Conservation (phyloP, 2,113 vertebrate species). For the Burhinus bistriatus region DNA sequence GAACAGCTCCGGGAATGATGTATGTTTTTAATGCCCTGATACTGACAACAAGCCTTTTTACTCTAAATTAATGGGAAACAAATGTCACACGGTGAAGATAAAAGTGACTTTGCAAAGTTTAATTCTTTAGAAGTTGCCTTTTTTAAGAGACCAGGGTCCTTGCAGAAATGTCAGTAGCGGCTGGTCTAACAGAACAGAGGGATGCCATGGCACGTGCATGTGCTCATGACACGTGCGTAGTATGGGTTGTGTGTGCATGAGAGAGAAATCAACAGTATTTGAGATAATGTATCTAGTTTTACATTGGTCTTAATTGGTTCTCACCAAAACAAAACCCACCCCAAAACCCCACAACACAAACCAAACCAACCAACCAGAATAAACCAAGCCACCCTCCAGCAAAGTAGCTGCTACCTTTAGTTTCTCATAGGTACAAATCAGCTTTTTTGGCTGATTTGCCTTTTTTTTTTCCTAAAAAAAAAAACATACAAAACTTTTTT, state of each 20-base stretch:
- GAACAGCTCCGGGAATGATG: conserved; percentile 25
- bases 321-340: not conserved
- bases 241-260: rapidly evolving
- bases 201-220: rapidly evolving
- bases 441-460: not conserved
- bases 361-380: not conserved
- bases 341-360: not conserved
- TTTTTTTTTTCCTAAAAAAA: no score
- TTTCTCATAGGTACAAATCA: not conserved
- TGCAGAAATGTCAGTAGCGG: not conserved
- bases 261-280: not conserved
- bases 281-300: not conserved
- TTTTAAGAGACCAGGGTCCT: not conserved
- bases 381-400: not conserved
- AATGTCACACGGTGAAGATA: not conserved
- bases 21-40: conserved; percentile 37
- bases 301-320: not conserved
- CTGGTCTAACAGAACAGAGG: not conserved
- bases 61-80: conserved; percentile 51
- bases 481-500: not conserved
- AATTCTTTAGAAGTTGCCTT: not conserved
- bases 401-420: not conserved
- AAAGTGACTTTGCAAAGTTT: conserved; percentile 57
- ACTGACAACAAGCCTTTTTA: conserved; percentile 48
- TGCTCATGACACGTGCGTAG: rapidly evolving